Evolutionary conservation across 2,797 vertebrate species (phyloP).

Genomic region (Heteromormyrus szaboi): DNA sequence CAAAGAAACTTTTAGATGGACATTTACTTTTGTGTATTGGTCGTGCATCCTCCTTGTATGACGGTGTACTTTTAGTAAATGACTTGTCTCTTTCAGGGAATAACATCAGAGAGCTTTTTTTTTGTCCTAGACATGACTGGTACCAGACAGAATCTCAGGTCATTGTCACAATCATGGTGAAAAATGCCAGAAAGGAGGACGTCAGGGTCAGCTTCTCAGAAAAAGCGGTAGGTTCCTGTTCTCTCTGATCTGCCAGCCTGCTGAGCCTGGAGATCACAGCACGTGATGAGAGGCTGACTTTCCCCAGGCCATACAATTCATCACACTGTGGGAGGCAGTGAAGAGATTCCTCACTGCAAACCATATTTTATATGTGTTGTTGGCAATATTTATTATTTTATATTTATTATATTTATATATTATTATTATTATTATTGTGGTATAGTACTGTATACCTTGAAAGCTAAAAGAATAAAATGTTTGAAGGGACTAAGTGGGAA

Average conservation of each 20-base stretch:
- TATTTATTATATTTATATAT: not conserved
- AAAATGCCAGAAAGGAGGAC: slow-evolving; percentile 66
- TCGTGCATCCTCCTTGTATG: not conserved
- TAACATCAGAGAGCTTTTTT: not conserved
- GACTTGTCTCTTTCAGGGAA: not conserved
- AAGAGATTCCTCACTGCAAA: slow-evolving; percentile 12
- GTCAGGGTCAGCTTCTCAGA: slow-evolving; percentile 74
- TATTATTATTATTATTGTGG: not conserved
- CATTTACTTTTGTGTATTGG: not conserved
- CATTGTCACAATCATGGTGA: slow-evolving; percentile 72
- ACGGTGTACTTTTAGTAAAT: not conserved
- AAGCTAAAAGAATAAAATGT: slow-evolving; percentile 24
- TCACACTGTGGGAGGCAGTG: slow-evolving; percentile 23
- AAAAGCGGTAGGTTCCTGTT: slow-evolving; percentile 66
- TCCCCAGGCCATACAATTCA: slow-evolving; percentile 5
- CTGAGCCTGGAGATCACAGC: not conserved
- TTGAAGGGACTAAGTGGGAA: slow-evolving; percentile 12
- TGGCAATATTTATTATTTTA: not conserved
- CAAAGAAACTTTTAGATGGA: not conserved
- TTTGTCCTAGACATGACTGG: slow-evolving; percentile 62
- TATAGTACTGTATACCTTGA: slow-evolving; percentile 8
- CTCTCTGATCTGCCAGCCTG: not conserved
- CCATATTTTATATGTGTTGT: not conserved
- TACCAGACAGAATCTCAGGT: slow-evolving; percentile 77
- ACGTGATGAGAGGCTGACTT: not conserved